Base-by-base conservation (phyloP, 30 jellyfish, hydroid and myxozoan genomes). In the Pelagia noctiluca region DNA sequence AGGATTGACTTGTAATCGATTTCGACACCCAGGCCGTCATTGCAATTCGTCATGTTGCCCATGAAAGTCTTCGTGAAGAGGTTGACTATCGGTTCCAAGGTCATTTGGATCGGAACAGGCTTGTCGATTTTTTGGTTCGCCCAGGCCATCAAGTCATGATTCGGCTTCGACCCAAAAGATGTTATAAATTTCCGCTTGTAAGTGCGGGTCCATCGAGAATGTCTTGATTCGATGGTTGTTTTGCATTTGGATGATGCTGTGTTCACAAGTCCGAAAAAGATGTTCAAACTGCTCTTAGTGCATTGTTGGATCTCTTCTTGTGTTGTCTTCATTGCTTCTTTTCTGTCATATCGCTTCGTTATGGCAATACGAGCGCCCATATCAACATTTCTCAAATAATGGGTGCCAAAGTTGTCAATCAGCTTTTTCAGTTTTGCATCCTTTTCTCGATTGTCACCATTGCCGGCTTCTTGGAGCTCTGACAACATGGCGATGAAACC, bases 331-430 rank as follows among this genome's bases (percentile, higher is more conserved):
- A 28, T 18, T 35, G 11, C 64, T 18, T 70, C 86, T 23, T 48
- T 88, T 18, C 78, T 29, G 22, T 70, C 30, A 60, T 67, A 69
- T 28, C 87, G 87, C 67, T 85, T 46, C 8, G 60, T 13, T 0
- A 82, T 73, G 23, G 93, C 87, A 3, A 73, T 50, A 2, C 93
- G 88, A 2, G 93, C 86, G 33, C 93, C 93, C 60, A 82, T 68
- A 5, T 86, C 68, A 4, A 85, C 78, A 23, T 82, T 66, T 38
- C 25, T 53, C 77, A 82, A 35, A 60, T 19, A 84, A 49, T 84
- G 94, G 32, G 94, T 84, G 4, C 94, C 94, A 54, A 71, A 84
- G 8, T 84, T 76, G 34, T 75, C 32, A 5, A 84, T 71, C 52
- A 84, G 62, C 19, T 62, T 46, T 57, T 84, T 29, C 31, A 70